Evolutionary conservation across 2,113 vertebrate species (phyloP).

Genomic region (Podiceps cristatus): DNA sequence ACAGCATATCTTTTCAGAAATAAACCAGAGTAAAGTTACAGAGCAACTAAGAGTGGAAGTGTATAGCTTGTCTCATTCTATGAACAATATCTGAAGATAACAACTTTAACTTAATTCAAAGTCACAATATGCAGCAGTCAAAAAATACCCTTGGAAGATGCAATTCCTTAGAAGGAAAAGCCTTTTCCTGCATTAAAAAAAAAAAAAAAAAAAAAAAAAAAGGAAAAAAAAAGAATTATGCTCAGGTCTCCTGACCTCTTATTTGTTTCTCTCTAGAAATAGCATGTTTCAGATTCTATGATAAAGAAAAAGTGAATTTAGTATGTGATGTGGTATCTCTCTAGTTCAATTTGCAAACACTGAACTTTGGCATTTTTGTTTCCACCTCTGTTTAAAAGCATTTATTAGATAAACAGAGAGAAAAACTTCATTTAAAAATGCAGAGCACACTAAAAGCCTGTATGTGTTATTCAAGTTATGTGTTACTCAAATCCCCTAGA

Average conservation of each 20-base stretch:
- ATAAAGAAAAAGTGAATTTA: not conserved
- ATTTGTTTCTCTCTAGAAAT: constrained; percentile 7
- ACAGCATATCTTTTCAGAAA: constrained; percentile 42
- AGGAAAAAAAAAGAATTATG: not conserved
- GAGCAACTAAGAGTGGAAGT: not conserved
- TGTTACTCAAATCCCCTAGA: not conserved
- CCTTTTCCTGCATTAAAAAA: not conserved
- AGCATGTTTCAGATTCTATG: not conserved
- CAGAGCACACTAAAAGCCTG: not conserved
- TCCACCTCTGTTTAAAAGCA: not conserved
- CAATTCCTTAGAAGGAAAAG: constrained; percentile 21
- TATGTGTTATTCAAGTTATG: not conserved
- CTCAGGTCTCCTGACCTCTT: not conserved
- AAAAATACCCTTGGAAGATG: constrained; percentile 20
- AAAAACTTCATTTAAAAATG: not conserved
- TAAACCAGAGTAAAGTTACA: not conserved
- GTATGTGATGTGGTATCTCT: not conserved
- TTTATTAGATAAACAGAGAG: not conserved
- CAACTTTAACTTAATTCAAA: constrained; percentile 41
- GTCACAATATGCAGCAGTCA: constrained; percentile 13
- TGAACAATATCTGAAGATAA: not conserved
- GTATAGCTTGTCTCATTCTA: not conserved
- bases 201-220: not conserved
- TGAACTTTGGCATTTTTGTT: not conserved
- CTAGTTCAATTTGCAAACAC: not conserved